phyloP scores from a whole-genome alignment of 2,113 vertebrate genomes.

The Tachysurus fulvidraco region DNA sequence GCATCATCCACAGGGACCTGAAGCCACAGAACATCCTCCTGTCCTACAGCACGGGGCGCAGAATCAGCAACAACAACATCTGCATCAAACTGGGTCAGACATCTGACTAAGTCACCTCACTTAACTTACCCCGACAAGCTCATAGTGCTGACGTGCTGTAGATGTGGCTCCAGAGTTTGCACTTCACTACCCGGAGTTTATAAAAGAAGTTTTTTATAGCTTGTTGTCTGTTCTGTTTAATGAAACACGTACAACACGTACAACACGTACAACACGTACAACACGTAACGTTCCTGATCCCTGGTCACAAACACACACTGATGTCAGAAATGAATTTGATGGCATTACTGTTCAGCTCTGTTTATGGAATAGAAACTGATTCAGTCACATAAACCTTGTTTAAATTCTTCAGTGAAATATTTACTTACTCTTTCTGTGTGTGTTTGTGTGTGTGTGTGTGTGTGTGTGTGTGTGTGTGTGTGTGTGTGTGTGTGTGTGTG shows the following conservation, averaged over 20 bases:
- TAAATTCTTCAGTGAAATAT: background rate
- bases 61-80: slow-evolving; percentile 82
- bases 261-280: too few relatives aligned
- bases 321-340: background rate
- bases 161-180: background rate
- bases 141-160: background rate
- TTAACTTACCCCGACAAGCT: background rate
- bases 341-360: background rate
- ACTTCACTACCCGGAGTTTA: background rate
- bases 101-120: background rate
- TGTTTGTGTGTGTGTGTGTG: too few relatives aligned
- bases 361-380: background rate
- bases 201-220: too few relatives aligned
- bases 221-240: background rate
- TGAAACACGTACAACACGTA: too few relatives aligned
- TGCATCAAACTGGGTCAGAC: slow-evolving; percentile 88
- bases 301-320: background rate
- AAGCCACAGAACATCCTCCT: slow-evolving; percentile 97
- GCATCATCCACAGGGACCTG: slow-evolving; percentile 92
- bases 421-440: background rate
- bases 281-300: background rate
- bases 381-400: background rate
- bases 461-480: too few relatives aligned
- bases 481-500: background rate
- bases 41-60: slow-evolving; percentile 80